phyloP scores from a whole-genome alignment of 2,888 invertebrate species.

The Eilema sororculum region DNA sequence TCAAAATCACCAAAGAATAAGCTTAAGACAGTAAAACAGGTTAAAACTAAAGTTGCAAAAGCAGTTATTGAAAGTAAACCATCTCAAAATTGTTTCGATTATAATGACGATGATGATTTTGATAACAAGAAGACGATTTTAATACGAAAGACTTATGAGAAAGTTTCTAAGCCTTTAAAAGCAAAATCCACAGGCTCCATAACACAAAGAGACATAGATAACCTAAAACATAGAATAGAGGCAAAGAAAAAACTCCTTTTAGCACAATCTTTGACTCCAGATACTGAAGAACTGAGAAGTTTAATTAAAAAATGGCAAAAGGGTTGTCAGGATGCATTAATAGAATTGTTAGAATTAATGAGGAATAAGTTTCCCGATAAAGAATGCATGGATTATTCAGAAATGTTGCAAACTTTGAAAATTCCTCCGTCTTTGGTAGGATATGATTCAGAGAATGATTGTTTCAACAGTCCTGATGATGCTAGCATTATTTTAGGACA shows the following conservation, averaged over 20 bases:
- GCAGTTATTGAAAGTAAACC: conserved; percentile 38
- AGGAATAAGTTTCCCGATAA: conserved; percentile 74
- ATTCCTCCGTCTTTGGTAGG: conserved; percentile 81
- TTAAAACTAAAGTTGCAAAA: conserved; percentile 37
- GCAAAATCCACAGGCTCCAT: conserved; percentile 82
- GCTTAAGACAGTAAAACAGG: conserved; percentile 44
- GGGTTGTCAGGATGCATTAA: conserved; percentile 84
- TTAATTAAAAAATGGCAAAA: conserved; percentile 85
- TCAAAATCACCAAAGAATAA: conserved; percentile 54
- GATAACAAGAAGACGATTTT: conserved; percentile 73
- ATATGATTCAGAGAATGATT: conserved; percentile 83
- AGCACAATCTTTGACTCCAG: conserved; percentile 72
- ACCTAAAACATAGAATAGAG: conserved; percentile 74
- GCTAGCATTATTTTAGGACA: conserved; percentile 67
- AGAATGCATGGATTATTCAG: conserved; percentile 77
- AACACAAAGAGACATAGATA: conserved; percentile 78
- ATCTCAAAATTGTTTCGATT: conserved; percentile 65
- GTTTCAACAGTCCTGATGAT: conserved; percentile 77
- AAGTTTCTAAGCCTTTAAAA: conserved; percentile 69
- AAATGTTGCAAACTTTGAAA: conserved; percentile 80
- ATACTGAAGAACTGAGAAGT: conserved; percentile 78
- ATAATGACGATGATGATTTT: conserved; percentile 75
- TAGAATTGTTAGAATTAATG: conserved; percentile 81
- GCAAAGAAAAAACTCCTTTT: conserved; percentile 75
- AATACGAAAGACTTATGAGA: conserved; percentile 73